Base-by-base conservation (phyloP, 2,888 invertebrate species). In the Apantesis nais region DNA sequence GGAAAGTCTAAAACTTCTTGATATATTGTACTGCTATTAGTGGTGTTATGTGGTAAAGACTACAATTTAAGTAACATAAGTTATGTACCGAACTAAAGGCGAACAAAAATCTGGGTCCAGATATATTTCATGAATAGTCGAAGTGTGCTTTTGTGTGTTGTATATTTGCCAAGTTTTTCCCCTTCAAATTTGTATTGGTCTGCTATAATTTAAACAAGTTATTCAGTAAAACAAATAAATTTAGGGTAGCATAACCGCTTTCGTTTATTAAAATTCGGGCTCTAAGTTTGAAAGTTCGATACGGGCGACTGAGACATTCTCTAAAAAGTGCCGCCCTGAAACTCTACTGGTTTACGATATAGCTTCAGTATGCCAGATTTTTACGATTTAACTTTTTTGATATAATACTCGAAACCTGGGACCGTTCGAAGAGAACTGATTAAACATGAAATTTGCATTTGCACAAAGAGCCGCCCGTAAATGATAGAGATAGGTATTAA, bases 311-410 rank as follows among this genome's bases (percentile, higher is more conserved):
- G 80, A 87, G 89, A 88, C 86, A 85, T 89, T 89, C 76, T 78
- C 82, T 79, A 88, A 89, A 88, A 89, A 89, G 82, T 85, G 80
- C 81, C 78, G 81, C 82, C 83, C 85, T 75, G 75, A 85, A 89
- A 88, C 83, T 86, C 84, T 72, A 84, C 84, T 84, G 86, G 86
- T 89, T 89, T 89, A 89, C 89, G 87, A 89, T 89, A 88, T 85
- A 79, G 85, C 86, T 80, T 81, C 83, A 85, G 87, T 89, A 90
- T 82, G 80, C 79, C 85, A 87, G 83, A 89, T 89, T 90, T 90
- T 92, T 92, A 92, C 87, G 90, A 90, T 88, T 80, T 86, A 92
- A 92, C 87, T 92, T 92, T 89, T 84, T 85, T 86, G 87, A 88
- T 89, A 86, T 88, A 89, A 89, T 86, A 83, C 83, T 79, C 73